Evolutionary conservation across 2,113 vertebrate species (phyloP), one percentile per base, ranked within the genome.

Genomic region (Atrichornis clamosus): DNA sequence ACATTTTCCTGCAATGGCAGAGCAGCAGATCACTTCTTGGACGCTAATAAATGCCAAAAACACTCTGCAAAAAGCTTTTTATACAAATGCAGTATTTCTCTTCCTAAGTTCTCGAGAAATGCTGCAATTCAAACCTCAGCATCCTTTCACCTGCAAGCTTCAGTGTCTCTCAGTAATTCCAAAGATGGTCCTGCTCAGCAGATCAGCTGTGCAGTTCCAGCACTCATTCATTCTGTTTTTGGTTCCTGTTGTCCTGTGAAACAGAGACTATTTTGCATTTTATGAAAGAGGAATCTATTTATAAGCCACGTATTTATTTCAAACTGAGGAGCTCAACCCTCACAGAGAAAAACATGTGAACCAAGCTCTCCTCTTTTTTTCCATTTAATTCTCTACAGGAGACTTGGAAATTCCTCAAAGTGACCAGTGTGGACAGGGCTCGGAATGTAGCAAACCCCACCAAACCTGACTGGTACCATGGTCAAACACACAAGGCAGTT

Each of bases 261-360:
- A 78, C 69, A 72, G 78, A 81, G 56, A 50, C 81, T 84, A 69
- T 7, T 91, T 76, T 79, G 78, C 88, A 85, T 85, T 94, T 93
- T 52, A 67, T 90, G 79, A 93, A 78, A 90, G 83, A 96, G 16
- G 28, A 86, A 86, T 88, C 94, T 93, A 94, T 93, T 93, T 94
- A 90, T 88, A 90, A 92, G 50, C n/a, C 59, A 53, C 0, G 2
- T 5, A 60, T 46, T 90, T 50, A 91, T 69, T 94, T 92, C 88
- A 70, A 63, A 59, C 16, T 0, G 0, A 82, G 53, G 67, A 72
- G 67, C 55, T 92, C 93, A 93, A 37, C 70, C n/a, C 49, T 91
- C 49, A 50, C 30, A 41, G 64, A 60, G 64, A 33, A 47, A 78
- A 87, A 70, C 0, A 2, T 1, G 7, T 35, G 60, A 95, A 20